Percentiles rank a stretch among this genome's conserved stretches.
Evolutionary conservation across 2,888 invertebrate species (phyloP).

Genomic region (Halocaridina rubra): DNA sequence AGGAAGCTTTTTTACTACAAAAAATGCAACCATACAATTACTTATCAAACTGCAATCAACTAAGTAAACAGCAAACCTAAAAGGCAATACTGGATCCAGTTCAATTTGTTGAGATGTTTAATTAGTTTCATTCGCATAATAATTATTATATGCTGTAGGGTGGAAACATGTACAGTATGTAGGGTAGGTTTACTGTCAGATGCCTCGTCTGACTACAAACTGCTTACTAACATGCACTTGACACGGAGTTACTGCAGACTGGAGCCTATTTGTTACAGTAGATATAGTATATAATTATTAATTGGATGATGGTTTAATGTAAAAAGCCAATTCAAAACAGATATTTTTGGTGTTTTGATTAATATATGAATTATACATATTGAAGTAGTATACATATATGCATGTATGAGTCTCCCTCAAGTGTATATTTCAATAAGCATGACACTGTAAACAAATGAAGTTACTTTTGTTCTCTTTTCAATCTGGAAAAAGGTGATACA

Average conservation of each 20-base stretch:
- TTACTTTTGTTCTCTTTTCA: no score
- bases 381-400: background rate
- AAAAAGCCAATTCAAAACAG: no score
- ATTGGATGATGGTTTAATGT: no score
- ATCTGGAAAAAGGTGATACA: slow-evolving; percentile 13
- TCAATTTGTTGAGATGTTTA: no score
- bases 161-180: slow-evolving; percentile 19
- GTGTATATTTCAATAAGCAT: background rate
- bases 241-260: background rate
- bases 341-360: background rate
- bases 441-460: background rate
- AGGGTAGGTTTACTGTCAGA: background rate
- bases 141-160: slow-evolving; percentile 54
- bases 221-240: slow-evolving; percentile 40
- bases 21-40: no score
- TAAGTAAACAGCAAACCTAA: no score
- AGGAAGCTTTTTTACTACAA: no score
- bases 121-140: no score
- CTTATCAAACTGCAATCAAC: no score
- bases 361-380: background rate
- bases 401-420: background rate
- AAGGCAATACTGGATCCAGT: no score
- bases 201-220: background rate
- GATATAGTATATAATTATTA: no score
- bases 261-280: background rate